Base-by-base conservation (phyloP, 2,797 vertebrate species). In the Sebastes goodei region DNA sequence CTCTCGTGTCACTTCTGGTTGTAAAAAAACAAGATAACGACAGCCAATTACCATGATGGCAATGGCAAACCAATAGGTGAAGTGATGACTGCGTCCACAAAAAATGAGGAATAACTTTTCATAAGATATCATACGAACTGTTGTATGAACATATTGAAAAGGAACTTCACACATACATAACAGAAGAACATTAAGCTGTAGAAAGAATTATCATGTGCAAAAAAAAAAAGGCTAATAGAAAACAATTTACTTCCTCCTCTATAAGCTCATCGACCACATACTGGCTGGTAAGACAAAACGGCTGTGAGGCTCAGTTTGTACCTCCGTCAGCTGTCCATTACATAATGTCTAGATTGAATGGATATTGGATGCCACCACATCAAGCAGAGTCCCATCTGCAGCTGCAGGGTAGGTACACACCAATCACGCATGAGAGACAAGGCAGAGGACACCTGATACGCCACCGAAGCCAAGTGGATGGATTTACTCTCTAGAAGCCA, bases 381-480 rank as follows among this genome's bases (percentile, higher is more conserved):
- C 83, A 90, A 90, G 91, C 80, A n/a, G 73, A 83, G 78, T 68
- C 60, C 74, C 90, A 85, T 93, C 85, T 91, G 91, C 74, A 78
- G 89, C 92, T 90, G 83, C 82, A 33, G 85, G 88, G 85, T 66
- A 80, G 78, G 52, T 78, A 86, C 73, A 81, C 88, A 89, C 87
- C 90, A 92, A 90, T 93, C 93, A 91, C 89, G 76, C 76, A 81
- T 32, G 76, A 89, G 86, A 93, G 90, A 90, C 86, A 71, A 82
- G 88, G 85, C 73, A 62, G 80, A 86, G 87, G 92, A 94, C 74
- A 93, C 90, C 91, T 83, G 91, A 93, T 93, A 91, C 14, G 84
- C 68, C 4, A 65, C 76, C 72, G 76, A 83, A 92, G 89, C 90
- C 89, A 78, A 88, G 84, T 80, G 89, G 88, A 91, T 93, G 82